phyloP scores from a whole-genome alignment of 2,113 vertebrate genomes.

The Ailuropoda melanoleuca region DNA sequence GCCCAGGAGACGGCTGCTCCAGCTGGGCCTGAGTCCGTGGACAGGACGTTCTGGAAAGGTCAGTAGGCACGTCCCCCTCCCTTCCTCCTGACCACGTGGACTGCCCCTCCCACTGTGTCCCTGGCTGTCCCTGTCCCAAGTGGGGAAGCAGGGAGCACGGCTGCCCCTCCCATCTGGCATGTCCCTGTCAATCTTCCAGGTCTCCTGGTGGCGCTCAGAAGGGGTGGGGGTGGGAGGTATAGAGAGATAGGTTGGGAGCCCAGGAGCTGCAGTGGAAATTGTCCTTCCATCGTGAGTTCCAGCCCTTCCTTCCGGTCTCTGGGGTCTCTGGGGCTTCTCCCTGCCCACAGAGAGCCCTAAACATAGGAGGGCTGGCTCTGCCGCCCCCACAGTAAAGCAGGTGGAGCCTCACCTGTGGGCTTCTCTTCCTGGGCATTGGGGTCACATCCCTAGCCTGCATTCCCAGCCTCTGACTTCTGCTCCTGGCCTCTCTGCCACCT shows the following conservation, averaged over 20 bases:
- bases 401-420: neutral
- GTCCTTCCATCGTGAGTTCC: neutral
- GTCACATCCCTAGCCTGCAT: neutral
- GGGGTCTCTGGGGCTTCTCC: neutral
- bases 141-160: neutral
- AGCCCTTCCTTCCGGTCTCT: neutral
- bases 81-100: neutral
- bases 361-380: neutral
- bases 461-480: neutral
- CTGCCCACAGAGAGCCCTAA: neutral
- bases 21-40: no score
- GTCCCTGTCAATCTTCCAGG: neutral
- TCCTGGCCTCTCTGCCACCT: neutral
- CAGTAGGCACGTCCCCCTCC: neutral
- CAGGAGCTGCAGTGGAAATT: neutral
- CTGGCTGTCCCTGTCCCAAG: no score
- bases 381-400: neutral
- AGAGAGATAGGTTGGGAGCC: neutral
- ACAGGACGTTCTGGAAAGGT: neutral
- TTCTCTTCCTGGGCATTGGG: neutral
- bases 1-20: neutral
- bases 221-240: neutral
- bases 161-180: neutral
- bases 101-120: neutral
- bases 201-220: neutral